Conservation (phyloP, 2,888 invertebrate genomes). For the Hermaeophaga mercurialis region DNA sequence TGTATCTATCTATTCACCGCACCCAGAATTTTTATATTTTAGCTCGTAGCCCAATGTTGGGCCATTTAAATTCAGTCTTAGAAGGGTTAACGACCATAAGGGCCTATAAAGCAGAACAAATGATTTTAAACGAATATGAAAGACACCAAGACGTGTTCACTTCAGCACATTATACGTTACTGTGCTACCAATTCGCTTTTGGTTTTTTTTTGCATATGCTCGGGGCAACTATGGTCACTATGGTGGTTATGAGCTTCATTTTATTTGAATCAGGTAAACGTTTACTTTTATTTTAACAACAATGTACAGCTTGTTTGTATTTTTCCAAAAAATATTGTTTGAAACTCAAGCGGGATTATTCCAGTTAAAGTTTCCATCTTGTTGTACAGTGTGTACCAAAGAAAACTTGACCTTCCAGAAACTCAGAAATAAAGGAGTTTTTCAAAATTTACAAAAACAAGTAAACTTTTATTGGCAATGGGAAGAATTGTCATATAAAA, state of each 20-base stretch:
- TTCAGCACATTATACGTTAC: constrained; percentile 49
- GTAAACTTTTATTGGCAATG: too few species aligned
- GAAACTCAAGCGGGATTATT: too few species aligned
- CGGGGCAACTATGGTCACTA: not conserved
- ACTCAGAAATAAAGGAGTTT: too few species aligned
- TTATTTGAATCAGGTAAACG: constrained; percentile 40
- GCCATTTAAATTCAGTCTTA: constrained; percentile 53
- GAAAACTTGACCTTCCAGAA: too few species aligned
- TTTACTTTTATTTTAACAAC: too few species aligned
- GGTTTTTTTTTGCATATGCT: constrained; percentile 39
- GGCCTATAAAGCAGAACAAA: constrained; percentile 49
- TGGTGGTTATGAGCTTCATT: constrained; percentile 35
- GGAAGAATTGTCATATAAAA: too few species aligned
- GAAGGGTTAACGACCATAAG: constrained; percentile 56
- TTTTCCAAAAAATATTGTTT: too few species aligned
- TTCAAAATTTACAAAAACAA: too few species aligned
- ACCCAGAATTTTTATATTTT: constrained; percentile 26
- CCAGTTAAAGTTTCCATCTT: too few species aligned
- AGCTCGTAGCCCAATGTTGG: constrained; percentile 54
- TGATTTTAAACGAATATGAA: constrained; percentile 51
- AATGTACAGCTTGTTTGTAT: too few species aligned
- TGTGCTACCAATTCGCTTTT: constrained; percentile 48
- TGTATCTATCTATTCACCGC: not conserved
- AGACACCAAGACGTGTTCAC: constrained; percentile 53
- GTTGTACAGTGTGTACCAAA: too few species aligned